These are phyloP conservation scores for Bettongia penicillata DNA, from an alignment of 2,113 vertebrate genomes.

Conservation along the genomic window DNA sequence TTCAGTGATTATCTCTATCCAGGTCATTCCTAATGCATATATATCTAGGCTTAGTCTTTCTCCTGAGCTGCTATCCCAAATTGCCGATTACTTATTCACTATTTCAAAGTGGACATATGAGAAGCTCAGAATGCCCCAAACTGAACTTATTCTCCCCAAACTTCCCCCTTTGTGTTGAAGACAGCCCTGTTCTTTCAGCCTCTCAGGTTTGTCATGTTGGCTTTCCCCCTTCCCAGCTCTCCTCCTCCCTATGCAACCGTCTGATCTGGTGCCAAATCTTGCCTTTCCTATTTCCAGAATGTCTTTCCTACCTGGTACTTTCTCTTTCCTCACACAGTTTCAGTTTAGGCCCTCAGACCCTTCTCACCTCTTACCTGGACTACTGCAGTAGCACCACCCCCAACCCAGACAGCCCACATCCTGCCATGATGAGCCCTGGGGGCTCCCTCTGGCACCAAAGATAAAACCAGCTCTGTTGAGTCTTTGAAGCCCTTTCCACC, in stretches of 20 bases:
- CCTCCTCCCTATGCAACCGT: too few relatives aligned
- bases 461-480: background rate
- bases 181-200: background rate
- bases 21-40: too few relatives aligned
- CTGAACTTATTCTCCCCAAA: background rate
- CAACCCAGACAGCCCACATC: background rate
- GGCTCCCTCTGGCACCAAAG: background rate
- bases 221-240: background rate
- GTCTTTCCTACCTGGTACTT: background rate
- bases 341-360: background rate
- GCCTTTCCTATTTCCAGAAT: background rate
- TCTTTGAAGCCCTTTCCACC: background rate
- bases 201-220: background rate
- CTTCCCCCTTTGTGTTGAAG: background rate
- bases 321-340: background rate
- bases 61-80: too few relatives aligned
- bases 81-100: background rate
- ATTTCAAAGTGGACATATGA: background rate
- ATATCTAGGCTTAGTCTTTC: too few relatives aligned
- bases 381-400: background rate
- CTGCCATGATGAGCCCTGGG: background rate
- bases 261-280: background rate
- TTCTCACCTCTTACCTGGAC: background rate
- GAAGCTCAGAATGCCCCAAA: too few relatives aligned
- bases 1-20: too few relatives aligned